A percentile compares a stretch with the other conserved stretches of the same genome.
phyloP scores from a whole-genome alignment of 1,140 invertebrate genomes.

The Sinella curviseta region DNA sequence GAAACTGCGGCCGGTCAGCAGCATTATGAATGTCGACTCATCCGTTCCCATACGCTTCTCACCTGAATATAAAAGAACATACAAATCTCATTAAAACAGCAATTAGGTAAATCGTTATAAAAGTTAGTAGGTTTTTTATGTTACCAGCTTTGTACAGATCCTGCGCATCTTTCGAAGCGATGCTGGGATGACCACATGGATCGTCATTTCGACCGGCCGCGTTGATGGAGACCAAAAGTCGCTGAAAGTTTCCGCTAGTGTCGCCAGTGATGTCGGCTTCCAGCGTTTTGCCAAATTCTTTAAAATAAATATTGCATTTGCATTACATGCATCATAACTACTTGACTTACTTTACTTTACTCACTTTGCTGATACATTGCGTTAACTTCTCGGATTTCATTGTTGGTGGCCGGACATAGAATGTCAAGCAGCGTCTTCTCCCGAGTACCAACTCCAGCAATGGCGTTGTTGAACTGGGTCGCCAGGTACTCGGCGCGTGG shows the following conservation, averaged over 20 bases:
- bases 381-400: slow-evolving; percentile 79
- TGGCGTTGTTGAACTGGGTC: slow-evolving; percentile 80
- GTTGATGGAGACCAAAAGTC: slow-evolving; percentile 79
- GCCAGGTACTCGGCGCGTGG: slow-evolving; percentile 85
- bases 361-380: slow-evolving; percentile 76
- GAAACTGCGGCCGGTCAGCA: slow-evolving; percentile 75
- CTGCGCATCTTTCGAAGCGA: slow-evolving; percentile 69
- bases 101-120: too few relatives aligned
- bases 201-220: slow-evolving; percentile 72
- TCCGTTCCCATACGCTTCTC: slow-evolving; percentile 85
- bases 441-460: slow-evolving; percentile 77
- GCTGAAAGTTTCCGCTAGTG: slow-evolving; percentile 89
- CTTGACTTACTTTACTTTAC: slow-evolving; percentile 52
- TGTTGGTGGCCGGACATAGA: slow-evolving; percentile 82
- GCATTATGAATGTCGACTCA: slow-evolving; percentile 80
- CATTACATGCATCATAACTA: too few relatives aligned
- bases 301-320: background rate
- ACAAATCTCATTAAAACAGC: too few relatives aligned
- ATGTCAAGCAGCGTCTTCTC: slow-evolving; percentile 86
- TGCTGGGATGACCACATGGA: slow-evolving; percentile 63
- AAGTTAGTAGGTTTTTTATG: too few relatives aligned
- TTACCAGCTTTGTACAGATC: slow-evolving; percentile 71
- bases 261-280: slow-evolving; percentile 88
- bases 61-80: slow-evolving; percentile 59
- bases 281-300: slow-evolving; percentile 79